Evolutionary conservation across 1,140 invertebrate species (phyloP).

Genomic region (Leucophenga varia): DNA sequence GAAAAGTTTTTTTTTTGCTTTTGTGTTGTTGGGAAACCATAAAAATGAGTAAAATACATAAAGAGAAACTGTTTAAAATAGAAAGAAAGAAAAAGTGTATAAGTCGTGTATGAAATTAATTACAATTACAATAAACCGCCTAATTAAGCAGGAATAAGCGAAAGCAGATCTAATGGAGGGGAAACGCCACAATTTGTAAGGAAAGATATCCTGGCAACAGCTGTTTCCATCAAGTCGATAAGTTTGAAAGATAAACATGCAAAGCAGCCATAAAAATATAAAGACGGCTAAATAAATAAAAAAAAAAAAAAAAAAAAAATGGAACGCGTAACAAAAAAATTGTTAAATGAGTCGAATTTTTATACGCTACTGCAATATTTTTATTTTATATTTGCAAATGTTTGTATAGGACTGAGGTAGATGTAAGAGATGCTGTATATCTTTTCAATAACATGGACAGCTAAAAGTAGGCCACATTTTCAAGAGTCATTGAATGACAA

Average conservation of each 20-base stretch:
- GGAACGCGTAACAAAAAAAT: background rate
- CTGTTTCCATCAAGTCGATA: slow-evolving; percentile 3
- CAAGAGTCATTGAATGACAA: no score
- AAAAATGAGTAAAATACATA: no score
- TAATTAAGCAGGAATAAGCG: slow-evolving; percentile 37
- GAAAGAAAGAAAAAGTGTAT: background rate
- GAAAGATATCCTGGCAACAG: slow-evolving; percentile 14
- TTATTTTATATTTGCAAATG: no score
- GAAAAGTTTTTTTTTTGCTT: slow-evolving; percentile 1
- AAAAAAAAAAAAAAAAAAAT: slow-evolving; percentile 6
- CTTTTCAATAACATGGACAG: no score
- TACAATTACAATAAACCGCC: slow-evolving; percentile 55
- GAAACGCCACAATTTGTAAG: slow-evolving; percentile 16
- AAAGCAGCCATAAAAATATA: slow-evolving; percentile 11
- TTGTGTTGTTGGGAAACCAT: no score
- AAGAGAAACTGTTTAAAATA: no score
- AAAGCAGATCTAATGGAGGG: background rate
- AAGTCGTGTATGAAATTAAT: slow-evolving; percentile 34
- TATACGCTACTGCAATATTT: no score
- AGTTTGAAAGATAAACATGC: slow-evolving; percentile 8
- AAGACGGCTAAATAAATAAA: background rate
- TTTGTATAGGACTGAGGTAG: no score
- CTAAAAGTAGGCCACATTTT: no score
- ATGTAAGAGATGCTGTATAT: no score
- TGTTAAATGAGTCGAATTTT: no score